A percentile compares a stretch with the other conserved stretches of the same genome.
These are phyloP conservation scores for Hycleus cichorii DNA, from an alignment of 1,140 invertebrate genomes.

Conservation along the genomic window DNA sequence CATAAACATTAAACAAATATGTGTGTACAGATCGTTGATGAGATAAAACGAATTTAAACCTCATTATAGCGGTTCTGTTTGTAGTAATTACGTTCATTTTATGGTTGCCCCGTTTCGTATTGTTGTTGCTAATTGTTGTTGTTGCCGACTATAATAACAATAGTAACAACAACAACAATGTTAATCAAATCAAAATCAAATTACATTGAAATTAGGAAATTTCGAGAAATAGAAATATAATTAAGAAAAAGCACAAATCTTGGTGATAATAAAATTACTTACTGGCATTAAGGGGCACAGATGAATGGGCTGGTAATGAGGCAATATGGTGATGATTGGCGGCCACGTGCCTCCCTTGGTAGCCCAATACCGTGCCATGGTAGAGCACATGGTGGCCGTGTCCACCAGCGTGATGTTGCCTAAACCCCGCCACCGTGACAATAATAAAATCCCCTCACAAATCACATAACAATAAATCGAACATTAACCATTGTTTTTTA, in stretches of 20 bases:
- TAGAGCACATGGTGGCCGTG: constrained; percentile 38
- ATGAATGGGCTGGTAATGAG: constrained; percentile 29
- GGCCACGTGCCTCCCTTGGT: constrained; percentile 34
- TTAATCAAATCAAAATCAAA: not conserved
- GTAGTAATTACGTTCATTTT: too few relatives aligned
- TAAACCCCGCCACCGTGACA: constrained; percentile 37
- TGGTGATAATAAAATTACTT: constrained; percentile 19
- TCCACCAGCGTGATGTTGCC: constrained; percentile 37
- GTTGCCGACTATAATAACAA: not conserved
- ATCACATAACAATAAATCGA: too few relatives aligned
- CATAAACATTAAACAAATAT: constrained; percentile 22
- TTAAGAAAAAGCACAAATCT: too few relatives aligned
- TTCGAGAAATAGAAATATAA: too few relatives aligned
- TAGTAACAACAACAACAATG: not conserved
- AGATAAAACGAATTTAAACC: constrained; percentile 21
- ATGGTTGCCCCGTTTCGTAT: too few relatives aligned
- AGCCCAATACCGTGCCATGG: constrained; percentile 34
- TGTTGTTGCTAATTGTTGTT: too few relatives aligned
- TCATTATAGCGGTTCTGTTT: not conserved
- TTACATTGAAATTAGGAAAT: too few relatives aligned
- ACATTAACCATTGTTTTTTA: too few relatives aligned
- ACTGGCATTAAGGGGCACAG: constrained; percentile 39
- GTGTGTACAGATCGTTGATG: constrained; percentile 19
- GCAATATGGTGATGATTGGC: constrained; percentile 32
- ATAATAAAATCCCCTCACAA: not conserved